Evolutionary conservation across 2,113 vertebrate species (phyloP).

Genomic region (Pimephales promelas): DNA sequence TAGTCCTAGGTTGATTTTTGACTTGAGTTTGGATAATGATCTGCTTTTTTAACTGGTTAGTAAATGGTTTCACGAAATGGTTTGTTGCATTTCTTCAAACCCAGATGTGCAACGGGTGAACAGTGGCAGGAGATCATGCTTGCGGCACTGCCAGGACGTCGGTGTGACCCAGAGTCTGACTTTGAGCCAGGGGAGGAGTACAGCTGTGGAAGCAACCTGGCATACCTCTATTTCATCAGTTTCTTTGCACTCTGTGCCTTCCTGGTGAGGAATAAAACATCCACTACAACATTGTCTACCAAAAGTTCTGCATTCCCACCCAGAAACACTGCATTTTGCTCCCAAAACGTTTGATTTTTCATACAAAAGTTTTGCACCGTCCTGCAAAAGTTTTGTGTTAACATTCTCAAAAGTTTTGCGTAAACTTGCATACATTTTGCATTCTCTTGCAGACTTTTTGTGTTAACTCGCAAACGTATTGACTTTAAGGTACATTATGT

Average conservation of each 20-base stretch:
- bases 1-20: not conserved
- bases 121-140: constrained; percentile 89
- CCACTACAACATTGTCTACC: not conserved
- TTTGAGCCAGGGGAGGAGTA: constrained; percentile 86
- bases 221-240: constrained; percentile 94
- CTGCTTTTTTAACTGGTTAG: not conserved
- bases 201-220: constrained; percentile 91
- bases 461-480: not conserved
- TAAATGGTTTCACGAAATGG: not conserved
- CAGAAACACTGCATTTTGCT: not conserved
- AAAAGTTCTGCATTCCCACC: not conserved
- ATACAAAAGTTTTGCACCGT: not conserved
- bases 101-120: constrained; percentile 90
- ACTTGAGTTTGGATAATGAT: not conserved
- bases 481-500: too few species aligned
- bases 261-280: constrained; percentile 73
- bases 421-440: not conserved
- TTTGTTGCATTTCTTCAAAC: not conserved
- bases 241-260: constrained; percentile 97
- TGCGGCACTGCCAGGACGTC: constrained; percentile 83
- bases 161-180: constrained; percentile 89
- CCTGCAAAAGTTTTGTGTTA: not conserved
- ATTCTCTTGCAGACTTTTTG: not conserved
- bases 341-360: not conserved
- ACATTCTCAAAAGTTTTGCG: too few species aligned